Evolutionary conservation across 2,113 vertebrate species (phyloP), one percentile per base, ranked within the genome.

Genomic region (Cottus gobio): DNA sequence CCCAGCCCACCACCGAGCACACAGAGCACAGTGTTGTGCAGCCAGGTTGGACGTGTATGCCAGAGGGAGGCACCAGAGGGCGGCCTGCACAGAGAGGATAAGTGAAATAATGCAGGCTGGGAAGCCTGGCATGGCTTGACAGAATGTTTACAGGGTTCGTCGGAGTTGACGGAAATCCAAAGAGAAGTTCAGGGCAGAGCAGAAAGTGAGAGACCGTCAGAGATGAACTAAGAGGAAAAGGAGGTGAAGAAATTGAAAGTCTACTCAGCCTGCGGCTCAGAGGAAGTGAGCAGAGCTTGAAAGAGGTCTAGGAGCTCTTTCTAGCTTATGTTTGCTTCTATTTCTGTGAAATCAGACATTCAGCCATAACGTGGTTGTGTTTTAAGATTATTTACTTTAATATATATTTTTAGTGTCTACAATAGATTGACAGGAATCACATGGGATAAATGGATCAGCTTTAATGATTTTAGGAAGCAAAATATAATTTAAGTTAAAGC

Each of bases 21-120:
- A 31, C 34, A 12, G 39, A 73, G 80, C 1, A 1, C 18, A 39
- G 34, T 15, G 70, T 24, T 63, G 66, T 67, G 31, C 61, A 77
- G 52, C 50, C 79, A 82, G 78, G 68, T 69, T 61, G 46, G 30
- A 69, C 75, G 52, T 71, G 71, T 46, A 4, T 63, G 74, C 44
- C 82, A 73, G 67, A 10, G 34, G 61, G 60, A 73, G 36, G 73
- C 73, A 67, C 70, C 80, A 54, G 70, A 83, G 79, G 78, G 50
- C 46, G 60, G 71, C 52, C 88, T 91, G 88, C 74, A 65, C 26
- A 13, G 50, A 60, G 20, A 65, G 83, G 87, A 89, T 82, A 86
- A 87, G 85, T 85, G 66, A 82, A 86, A 75, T 77, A 52, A 63
- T 71, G 75, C 85, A 63, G 68, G 67, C 54, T 67, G 73, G 78